Evolutionary conservation across 2,797 vertebrate genomes (phyloP).

Genomic region (Chiloscyllium punctatum): DNA sequence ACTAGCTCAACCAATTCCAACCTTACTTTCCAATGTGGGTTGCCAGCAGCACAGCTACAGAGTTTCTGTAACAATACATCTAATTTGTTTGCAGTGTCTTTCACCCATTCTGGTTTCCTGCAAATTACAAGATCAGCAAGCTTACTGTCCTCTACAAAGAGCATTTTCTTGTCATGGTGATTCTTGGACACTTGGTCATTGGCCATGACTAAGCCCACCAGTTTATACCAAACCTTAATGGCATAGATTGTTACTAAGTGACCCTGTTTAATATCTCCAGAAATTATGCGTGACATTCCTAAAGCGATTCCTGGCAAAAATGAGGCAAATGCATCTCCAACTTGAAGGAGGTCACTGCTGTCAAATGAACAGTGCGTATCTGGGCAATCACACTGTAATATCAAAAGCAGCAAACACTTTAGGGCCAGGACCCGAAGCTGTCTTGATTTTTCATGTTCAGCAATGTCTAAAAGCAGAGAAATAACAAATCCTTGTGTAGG

Average conservation of each 20-base stretch:
- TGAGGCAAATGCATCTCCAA: constrained; percentile 75
- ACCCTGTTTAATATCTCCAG: constrained; percentile 80
- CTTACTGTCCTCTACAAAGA: constrained; percentile 50
- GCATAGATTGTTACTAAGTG: constrained; percentile 66
- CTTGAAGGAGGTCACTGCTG: constrained; percentile 50
- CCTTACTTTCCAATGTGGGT: constrained; percentile 85
- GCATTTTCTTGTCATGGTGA: constrained; percentile 45
- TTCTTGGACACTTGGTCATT: constrained; percentile 65
- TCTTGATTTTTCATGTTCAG: constrained; percentile 73
- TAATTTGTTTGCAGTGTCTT: constrained; percentile 66
- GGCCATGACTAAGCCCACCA: constrained; percentile 70
- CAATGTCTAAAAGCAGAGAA: constrained; percentile 74
- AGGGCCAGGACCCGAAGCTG: constrained; percentile 69
- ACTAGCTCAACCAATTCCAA: constrained; percentile 70
- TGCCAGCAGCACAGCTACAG: constrained; percentile 64
- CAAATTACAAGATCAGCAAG: constrained; percentile 66
- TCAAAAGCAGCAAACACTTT: constrained; percentile 68
- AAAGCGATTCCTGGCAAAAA: constrained; percentile 82
- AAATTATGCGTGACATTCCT: constrained; percentile 64
- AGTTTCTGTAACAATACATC: constrained; percentile 69
- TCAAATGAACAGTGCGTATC: constrained; percentile 53
- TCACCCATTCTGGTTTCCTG: constrained; percentile 70
- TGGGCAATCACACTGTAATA: constrained; percentile 73
- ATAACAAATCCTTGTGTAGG: constrained; percentile 78
- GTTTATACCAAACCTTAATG: constrained; percentile 69